phyloP scores from a whole-genome alignment of 1,140 invertebrate genomes.

The Dolichoris vasculosae region DNA sequence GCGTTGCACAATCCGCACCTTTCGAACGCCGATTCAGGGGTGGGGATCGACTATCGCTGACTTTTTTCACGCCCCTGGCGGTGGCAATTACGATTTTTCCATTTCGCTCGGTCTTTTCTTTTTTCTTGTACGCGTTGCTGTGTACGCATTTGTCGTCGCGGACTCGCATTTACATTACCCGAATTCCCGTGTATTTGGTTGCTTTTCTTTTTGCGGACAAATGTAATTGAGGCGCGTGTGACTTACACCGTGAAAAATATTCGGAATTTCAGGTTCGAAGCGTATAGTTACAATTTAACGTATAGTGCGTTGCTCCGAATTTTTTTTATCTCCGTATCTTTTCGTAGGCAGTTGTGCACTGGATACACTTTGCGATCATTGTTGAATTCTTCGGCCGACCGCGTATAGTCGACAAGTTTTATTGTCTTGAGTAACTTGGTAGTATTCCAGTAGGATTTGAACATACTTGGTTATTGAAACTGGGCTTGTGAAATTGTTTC shows the following conservation, averaged over 20 bases:
- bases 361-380: neutral
- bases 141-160: constrained; percentile 31
- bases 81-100: constrained; percentile 31
- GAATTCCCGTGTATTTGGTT: neutral
- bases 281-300: neutral
- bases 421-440: constrained; percentile 38
- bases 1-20: constrained; percentile 53
- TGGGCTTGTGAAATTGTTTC: constrained; percentile 41
- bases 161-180: constrained; percentile 5
- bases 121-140: neutral
- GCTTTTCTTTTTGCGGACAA: neutral
- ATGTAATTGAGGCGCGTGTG: constrained; percentile 13
- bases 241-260: neutral
- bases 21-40: neutral
- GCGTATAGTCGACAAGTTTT: constrained; percentile 41
- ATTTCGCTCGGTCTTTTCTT: neutral
- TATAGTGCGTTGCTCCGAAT: neutral
- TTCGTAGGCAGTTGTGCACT: neutral
- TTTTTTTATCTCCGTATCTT: neutral
- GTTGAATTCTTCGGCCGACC: constrained; percentile 36
- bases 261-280: constrained; percentile 13
- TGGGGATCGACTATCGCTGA: neutral
- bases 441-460: constrained; percentile 22
- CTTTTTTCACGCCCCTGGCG: constrained; percentile 16
- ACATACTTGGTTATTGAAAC: constrained; percentile 18